Evolutionary conservation across 2,888 invertebrate species (phyloP).

Genomic region (Monochamus alternatus): DNA sequence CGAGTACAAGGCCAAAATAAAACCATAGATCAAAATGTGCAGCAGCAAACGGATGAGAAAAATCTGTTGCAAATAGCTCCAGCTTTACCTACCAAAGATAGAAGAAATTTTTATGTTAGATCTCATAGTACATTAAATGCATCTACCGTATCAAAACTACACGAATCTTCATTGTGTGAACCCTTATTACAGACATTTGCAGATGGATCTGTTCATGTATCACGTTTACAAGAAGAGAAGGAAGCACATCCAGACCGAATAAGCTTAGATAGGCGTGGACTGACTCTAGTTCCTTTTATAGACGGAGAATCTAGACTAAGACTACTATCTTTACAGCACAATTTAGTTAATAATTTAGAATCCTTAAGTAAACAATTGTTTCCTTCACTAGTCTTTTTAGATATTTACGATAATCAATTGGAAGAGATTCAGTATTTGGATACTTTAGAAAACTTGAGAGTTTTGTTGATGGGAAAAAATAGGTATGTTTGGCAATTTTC

Average conservation of each 20-base stretch:
- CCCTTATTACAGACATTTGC: slow-evolving; percentile 74
- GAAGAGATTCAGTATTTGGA: slow-evolving; percentile 88
- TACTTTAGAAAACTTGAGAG: slow-evolving; percentile 84
- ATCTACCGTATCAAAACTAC: slow-evolving; percentile 57
- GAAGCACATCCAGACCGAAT: slow-evolving; percentile 91
- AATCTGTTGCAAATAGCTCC: slow-evolving; percentile 67
- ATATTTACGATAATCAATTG: slow-evolving; percentile 95
- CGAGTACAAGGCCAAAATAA: slow-evolving; percentile 56
- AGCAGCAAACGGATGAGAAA: slow-evolving; percentile 57
- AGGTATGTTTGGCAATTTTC: slow-evolving; percentile 72
- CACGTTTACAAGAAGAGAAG: slow-evolving; percentile 82
- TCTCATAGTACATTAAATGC: slow-evolving; percentile 73
- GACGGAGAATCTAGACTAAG: slow-evolving; percentile 83
- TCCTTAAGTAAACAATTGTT: slow-evolving; percentile 74
- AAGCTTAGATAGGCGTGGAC: slow-evolving; percentile 87
- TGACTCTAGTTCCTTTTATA: slow-evolving; percentile 88
- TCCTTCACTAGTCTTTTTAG: slow-evolving; percentile 89
- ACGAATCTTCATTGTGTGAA: slow-evolving; percentile 44
- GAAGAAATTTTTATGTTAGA: slow-evolving; percentile 65
- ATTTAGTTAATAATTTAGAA: slow-evolving; percentile 85
- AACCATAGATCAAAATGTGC: slow-evolving; percentile 57
- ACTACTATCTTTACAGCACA: slow-evolving; percentile 92
- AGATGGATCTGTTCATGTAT: slow-evolving; percentile 80
- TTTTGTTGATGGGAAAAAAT: slow-evolving; percentile 93
- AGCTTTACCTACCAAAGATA: slow-evolving; percentile 63